Base-by-base conservation (phyloP, 2,888 invertebrate genomes). In the Rhimphoctona megacephalus region DNA sequence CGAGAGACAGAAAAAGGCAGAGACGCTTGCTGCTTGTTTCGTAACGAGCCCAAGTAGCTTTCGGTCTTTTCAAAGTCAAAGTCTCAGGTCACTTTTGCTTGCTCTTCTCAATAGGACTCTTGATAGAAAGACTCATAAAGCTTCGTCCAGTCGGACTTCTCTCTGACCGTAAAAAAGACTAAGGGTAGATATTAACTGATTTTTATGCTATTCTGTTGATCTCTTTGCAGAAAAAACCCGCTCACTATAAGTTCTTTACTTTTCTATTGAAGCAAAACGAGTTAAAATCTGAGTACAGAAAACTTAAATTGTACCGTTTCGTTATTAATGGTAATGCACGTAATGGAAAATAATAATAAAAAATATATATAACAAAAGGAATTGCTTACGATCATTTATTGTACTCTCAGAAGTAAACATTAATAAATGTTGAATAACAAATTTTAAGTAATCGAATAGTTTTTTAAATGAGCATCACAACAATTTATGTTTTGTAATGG, bases 41-140 rank as follows among this genome's bases (percentile, higher is more conserved):
- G 87, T 92, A 92, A 92, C 90, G 90, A 93, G 90, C 90, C 86
- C 90, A 92, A 92, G 92, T 89, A 92, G 93, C 92, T 93, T 93
- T 92, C 88, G 88, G 91, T 90, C 92, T 91, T 93, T 91, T 30
- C 70, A 30, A 89, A 89, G 83, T 91, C 89, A 90, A 91, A 93
- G 92, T 92, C 87, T 61, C 88, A 54, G 83, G 66, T 87, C 77
- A 87, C 86, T 85, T 87, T 82, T 73, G 43, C 69, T 33, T 64
- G 79, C 57, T 81, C 81, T 88, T 86, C 70, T 73, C 30, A 69
- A 76, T 70, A 80, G 81, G 76, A 82, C 86, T 88, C 83, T 86
- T 85, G 81, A 82, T 66, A 49, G 76, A 69, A 80, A 72, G 33
- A 33, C 39, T 66, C 69, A 36, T 25, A 69, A 79, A 39, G 83